phyloP scores from a whole-genome alignment of 2,888 invertebrate species.

The Lepidonotus clava region DNA sequence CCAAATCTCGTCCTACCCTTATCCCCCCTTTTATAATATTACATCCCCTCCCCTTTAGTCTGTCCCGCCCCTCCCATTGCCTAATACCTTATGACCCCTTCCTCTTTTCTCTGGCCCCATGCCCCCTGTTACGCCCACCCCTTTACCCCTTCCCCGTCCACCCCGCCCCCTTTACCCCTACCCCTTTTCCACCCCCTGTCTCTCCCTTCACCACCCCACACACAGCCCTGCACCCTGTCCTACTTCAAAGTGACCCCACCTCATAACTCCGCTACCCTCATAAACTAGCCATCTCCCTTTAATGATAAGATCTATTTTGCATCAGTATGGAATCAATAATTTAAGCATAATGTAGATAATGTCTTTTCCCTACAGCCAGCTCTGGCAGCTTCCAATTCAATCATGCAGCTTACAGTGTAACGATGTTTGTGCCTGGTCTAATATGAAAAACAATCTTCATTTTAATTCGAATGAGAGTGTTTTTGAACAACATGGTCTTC shows the following conservation, averaged over 20 bases:
- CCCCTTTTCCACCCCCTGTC: background rate
- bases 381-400: conserved; percentile 16
- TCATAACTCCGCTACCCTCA: background rate
- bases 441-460: too few species aligned
- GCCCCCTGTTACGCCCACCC: background rate
- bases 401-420: background rate
- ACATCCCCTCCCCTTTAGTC: too few species aligned
- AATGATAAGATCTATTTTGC: conserved; percentile 24
- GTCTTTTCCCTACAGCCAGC: background rate
- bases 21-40: too few species aligned
- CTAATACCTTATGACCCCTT: too few species aligned
- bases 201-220: background rate
- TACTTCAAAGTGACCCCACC: background rate
- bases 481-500: too few species aligned
- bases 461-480: too few species aligned
- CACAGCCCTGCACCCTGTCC: background rate
- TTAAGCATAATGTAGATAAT: background rate
- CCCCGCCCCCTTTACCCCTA: background rate
- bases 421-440: too few species aligned
- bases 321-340: conserved; percentile 12
- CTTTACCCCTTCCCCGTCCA: too few species aligned
- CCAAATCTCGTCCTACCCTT: too few species aligned
- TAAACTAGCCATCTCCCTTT: background rate
- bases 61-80: too few species aligned
- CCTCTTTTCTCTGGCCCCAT: too few species aligned